These are phyloP conservation scores for Todus mexicanus DNA, from an alignment of 2,797 vertebrate genomes.

Conservation along the genomic window DNA sequence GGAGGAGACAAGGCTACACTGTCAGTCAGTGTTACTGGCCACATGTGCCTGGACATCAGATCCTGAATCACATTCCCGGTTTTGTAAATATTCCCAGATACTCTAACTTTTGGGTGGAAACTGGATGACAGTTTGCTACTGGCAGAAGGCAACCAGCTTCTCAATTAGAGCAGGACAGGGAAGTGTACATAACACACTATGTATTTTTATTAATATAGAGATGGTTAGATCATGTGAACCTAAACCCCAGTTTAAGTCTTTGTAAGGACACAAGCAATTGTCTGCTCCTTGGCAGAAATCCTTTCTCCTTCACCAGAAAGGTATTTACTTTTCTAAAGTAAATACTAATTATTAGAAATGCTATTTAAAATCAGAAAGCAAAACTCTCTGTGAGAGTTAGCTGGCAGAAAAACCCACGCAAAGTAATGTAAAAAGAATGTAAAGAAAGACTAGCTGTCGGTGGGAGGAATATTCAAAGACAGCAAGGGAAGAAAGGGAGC, in stretches of 20 bases:
- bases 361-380: neutral
- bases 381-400: neutral
- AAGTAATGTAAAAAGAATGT: neutral
- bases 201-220: neutral
- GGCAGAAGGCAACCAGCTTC: neutral
- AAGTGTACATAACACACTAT: neutral
- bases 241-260: neutral
- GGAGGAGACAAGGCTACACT: neutral
- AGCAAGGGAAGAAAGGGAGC: neutral
- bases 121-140: neutral
- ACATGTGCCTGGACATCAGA: neutral
- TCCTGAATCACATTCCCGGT: neutral
- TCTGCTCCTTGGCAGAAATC: neutral
- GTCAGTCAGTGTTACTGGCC: too few species aligned
- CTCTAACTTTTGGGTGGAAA: neutral
- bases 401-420: neutral
- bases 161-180: neutral
- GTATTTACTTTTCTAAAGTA: neutral
- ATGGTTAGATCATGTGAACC: neutral
- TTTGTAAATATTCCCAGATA: neutral
- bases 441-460: constrained; percentile 25
- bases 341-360: neutral
- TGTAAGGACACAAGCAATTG: neutral
- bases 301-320: neutral
- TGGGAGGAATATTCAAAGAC: constrained; percentile 7